A percentile compares a stretch with the other conserved stretches of the same genome.
These are phyloP conservation scores for Parelbella ahira DNA, from an alignment of 2,888 invertebrate species.

Conservation along the genomic window DNA sequence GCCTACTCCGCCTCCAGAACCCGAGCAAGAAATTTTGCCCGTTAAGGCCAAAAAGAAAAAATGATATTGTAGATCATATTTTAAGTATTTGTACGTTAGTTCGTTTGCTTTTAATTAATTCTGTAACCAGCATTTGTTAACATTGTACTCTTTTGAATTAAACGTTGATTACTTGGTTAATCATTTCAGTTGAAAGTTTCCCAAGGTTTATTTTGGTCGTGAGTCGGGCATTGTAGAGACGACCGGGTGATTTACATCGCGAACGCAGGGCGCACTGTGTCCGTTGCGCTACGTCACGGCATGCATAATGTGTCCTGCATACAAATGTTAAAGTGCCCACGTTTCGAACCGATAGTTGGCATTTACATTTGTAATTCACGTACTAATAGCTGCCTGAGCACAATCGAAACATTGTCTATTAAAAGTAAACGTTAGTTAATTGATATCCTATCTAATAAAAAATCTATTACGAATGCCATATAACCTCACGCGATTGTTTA, in stretches of 20 bases:
- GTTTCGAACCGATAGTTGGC: constrained; percentile 30
- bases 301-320: constrained; percentile 33
- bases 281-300: constrained; percentile 45
- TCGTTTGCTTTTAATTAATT: constrained; percentile 9
- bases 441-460: too few species aligned
- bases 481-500: too few species aligned
- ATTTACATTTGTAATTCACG: constrained; percentile 36
- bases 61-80: constrained; percentile 23
- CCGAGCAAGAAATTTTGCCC: too few species aligned
- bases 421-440: too few species aligned
- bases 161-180: constrained; percentile 15
- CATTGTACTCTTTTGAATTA: constrained; percentile 20
- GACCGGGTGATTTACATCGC: constrained; percentile 49
- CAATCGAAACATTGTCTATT: too few species aligned
- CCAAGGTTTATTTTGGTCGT: constrained; percentile 30
- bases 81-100: constrained; percentile 27
- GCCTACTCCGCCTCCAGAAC: constrained; percentile 41
- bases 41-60: constrained; percentile 33
- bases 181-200: constrained; percentile 24
- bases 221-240: constrained; percentile 36
- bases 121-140: constrained; percentile 18
- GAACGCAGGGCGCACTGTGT: constrained; percentile 38
- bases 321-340: constrained; percentile 37
- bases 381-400: constrained; percentile 30
- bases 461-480: too few species aligned